phyloP scores from a whole-genome alignment of 2,797 vertebrate species.

The Enteromius viviparus region DNA sequence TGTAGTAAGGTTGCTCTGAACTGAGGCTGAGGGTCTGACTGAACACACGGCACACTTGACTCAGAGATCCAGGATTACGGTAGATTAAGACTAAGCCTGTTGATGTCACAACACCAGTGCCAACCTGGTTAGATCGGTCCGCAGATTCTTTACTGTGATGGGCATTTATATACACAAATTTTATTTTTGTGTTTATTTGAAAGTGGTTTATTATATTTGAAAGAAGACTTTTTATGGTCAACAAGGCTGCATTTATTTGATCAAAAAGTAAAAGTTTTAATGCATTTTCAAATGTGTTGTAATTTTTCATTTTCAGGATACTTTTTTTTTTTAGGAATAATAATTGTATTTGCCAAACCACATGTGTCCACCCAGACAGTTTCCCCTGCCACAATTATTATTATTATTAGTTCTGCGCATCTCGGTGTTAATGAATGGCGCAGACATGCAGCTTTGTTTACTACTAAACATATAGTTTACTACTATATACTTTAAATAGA shows the following conservation, averaged over 20 bases:
- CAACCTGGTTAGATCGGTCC: not conserved
- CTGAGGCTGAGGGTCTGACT: conserved; percentile 22
- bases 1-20: not conserved
- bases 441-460: no score
- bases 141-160: not conserved
- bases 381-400: no score
- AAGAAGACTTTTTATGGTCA: not conserved
- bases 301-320: not conserved
- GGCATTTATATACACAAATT: not conserved
- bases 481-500: no score
- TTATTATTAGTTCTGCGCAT: no score
- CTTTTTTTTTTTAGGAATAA: no score
- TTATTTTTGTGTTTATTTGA: no score
- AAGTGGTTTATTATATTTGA: not conserved
- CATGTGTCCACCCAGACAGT: no score
- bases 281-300: not conserved
- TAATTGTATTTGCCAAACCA: no score
- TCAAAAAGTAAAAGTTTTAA: not conserved
- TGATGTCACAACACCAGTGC: conserved; percentile 61
- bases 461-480: no score
- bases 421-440: no score
- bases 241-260: not conserved
- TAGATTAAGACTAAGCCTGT: conserved; percentile 76
- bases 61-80: conserved; percentile 73
- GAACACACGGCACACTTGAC: conserved; percentile 36